Evolutionary conservation across 1,140 invertebrate genomes (phyloP), one percentile per base, ranked within the genome.

Genomic region (Berghia stephanieae): DNA sequence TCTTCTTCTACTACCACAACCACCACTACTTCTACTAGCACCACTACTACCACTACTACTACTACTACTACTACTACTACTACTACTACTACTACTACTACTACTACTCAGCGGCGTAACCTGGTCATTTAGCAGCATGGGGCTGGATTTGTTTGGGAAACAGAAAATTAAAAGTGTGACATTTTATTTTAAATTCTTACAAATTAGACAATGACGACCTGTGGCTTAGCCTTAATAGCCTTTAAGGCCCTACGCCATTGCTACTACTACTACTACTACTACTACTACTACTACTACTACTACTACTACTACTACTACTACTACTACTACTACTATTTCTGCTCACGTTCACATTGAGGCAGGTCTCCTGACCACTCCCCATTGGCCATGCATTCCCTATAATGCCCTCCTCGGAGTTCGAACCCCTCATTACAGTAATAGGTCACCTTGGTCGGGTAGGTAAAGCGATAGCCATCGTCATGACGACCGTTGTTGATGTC

Each of bases 381-480:
- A 86, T 96, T 95, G 3, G 94, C 93, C 86, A 95, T 93, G 86
- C 96, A 98, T 85, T 94, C 92, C 55, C 95, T 92, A 83, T 96
- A 94, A 0, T 93, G 91, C 78, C 93, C 93, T 34, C 96, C 96
- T 8, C 96, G 93, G 66, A 98, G 89, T 87, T 98, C 96, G 89
- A 96, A 98, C 0, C 96, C 96, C 68, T 95, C 94, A 21, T 95
- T 93, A 86, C 98, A 99, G 75, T 96, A 93, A 84, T 98, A 98
- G 18, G 94, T 94, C 1, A 98, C 95, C 6, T 93, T 92, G 86
- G 96, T 97, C 6, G 95, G 94, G 87, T 94, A 99, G 0, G 94
- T 96, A 88, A 97, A 96, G 83, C 95, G 95, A 83, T 96, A 94
- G 13, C 96, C 96, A 3, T 76, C 72, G 18, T 96, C 94, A 82